These are phyloP conservation scores for Diuraphis noxia DNA, from an alignment of 1,140 invertebrate genomes.

Conservation along the genomic window DNA sequence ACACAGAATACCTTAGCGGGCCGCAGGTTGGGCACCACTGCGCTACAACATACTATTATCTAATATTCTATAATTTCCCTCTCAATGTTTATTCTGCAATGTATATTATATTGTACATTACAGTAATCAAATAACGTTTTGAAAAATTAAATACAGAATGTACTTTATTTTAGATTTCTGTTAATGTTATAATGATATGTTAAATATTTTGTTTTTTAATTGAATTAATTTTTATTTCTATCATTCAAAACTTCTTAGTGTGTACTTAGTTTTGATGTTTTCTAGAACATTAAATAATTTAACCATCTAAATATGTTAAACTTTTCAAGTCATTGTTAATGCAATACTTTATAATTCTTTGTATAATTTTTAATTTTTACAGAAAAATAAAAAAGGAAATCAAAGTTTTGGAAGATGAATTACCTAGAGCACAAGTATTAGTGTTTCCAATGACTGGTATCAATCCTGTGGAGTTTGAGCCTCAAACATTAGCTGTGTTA, in stretches of 20 bases:
- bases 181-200: background rate
- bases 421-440: conserved; percentile 89
- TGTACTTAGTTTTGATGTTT: background rate
- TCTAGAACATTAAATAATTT: background rate
- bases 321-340: background rate
- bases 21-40: too few relatives aligned
- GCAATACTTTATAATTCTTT: conserved; percentile 12
- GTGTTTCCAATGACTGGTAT: conserved; percentile 85
- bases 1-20: too few relatives aligned
- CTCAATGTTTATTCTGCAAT: background rate
- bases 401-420: conserved; percentile 83
- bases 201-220: background rate
- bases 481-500: conserved; percentile 90
- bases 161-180: too few relatives aligned
- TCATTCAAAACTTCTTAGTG: background rate
- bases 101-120: background rate
- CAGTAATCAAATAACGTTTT: background rate
- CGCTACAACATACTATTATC: too few relatives aligned
- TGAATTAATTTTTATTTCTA: too few relatives aligned
- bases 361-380: conserved; percentile 60
- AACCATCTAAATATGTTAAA: background rate
- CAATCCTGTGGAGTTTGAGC: conserved; percentile 81
- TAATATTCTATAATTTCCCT: background rate
- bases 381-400: conserved; percentile 80
- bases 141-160: background rate